Percentiles rank a stretch among this genome's conserved stretches.
Evolutionary conservation across 2,888 invertebrate species (phyloP).

Genomic region (Helobdella robusta): DNA sequence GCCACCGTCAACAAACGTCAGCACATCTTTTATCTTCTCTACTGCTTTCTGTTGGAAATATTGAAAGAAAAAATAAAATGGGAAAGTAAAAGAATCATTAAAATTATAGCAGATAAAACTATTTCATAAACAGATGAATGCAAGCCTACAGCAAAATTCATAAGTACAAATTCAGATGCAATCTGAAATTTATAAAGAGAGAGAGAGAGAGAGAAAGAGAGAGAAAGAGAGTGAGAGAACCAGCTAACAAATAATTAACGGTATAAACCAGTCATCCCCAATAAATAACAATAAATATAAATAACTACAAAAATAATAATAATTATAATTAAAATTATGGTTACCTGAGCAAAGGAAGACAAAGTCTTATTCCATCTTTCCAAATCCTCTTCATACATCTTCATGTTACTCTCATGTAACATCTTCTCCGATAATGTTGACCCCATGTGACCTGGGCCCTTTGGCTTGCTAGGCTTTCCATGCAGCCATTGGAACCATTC

Average conservation of each 20-base stretch:
- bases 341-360: constrained; percentile 62
- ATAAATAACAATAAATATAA: background rate
- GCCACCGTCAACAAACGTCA: constrained; percentile 77
- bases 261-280: no score
- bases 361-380: constrained; percentile 58
- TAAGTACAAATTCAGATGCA: no score
- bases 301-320: background rate
- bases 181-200: no score
- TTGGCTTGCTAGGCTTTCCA: constrained; percentile 59
- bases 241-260: no score
- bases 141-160: no score
- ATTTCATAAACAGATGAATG: no score
- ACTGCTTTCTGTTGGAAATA: constrained; percentile 59
- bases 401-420: constrained; percentile 72
- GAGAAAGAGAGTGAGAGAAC: no score
- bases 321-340: constrained; percentile 16
- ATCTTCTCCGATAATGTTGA: constrained; percentile 74
- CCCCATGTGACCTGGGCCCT: constrained; percentile 47
- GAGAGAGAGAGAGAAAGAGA: no score
- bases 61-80: constrained; percentile 11
- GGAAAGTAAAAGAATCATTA: background rate
- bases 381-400: constrained; percentile 68
- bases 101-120: no score
- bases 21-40: constrained; percentile 70
- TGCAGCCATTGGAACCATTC: constrained; percentile 79